Percentiles rank a stretch among this genome's conserved stretches.
Conservation (phyloP, 2,113 vertebrate genomes). For the Maccullochella peelii region DNA sequence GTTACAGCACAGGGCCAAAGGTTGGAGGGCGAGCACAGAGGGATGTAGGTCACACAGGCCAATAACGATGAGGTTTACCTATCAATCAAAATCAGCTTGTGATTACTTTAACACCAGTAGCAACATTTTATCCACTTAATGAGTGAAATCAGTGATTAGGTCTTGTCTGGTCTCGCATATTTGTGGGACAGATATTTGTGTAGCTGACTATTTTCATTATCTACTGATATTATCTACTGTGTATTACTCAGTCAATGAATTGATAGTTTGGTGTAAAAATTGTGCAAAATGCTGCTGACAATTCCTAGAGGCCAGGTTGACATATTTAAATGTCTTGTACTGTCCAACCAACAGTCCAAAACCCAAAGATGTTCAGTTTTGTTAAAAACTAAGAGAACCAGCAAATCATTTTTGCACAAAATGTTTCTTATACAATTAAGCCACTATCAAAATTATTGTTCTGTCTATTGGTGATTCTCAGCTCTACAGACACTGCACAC, state of each 20-base stretch:
- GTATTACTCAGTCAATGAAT: background rate
- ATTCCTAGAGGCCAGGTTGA: accelerated
- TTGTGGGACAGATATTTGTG: background rate
- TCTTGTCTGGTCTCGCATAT: background rate
- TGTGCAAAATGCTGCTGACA: accelerated
- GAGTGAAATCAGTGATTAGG: background rate
- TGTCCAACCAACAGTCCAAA: background rate
- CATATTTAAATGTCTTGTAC: background rate
- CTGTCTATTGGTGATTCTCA: too few species aligned
- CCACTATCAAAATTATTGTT: background rate
- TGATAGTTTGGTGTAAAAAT: background rate
- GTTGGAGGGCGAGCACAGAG: constrained; percentile 35
- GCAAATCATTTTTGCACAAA: background rate
- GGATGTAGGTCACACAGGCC: constrained; percentile 50
- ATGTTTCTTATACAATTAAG: background rate
- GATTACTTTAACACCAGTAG: constrained; percentile 45
- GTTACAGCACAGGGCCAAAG: constrained; percentile 57
- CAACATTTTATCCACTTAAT: background rate
- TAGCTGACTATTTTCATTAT: background rate
- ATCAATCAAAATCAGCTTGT: constrained; percentile 57
- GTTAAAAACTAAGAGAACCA: background rate
- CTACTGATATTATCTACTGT: background rate
- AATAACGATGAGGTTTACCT: constrained; percentile 56
- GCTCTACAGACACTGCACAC: background rate
- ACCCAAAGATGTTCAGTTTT: background rate